Evolutionary conservation across 2,888 invertebrate genomes (phyloP).

Genomic region (Ptychoptera albimana): DNA sequence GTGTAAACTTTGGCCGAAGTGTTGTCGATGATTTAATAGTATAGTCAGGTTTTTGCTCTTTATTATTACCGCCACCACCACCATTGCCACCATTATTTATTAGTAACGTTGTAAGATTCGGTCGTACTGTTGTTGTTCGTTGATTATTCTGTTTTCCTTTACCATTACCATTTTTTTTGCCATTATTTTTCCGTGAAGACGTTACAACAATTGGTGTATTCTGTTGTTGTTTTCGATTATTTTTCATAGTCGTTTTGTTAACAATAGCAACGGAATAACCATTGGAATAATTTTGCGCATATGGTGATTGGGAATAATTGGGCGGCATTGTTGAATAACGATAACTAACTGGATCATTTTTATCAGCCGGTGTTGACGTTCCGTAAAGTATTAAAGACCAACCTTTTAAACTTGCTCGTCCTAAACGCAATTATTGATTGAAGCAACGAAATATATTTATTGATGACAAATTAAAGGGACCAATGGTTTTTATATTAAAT

Average conservation of each 20-base stretch:
- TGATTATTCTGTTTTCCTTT: slow-evolving; percentile 7
- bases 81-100: slow-evolving; percentile 2
- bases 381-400: slow-evolving; percentile 92
- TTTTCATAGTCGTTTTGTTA: slow-evolving; percentile 3
- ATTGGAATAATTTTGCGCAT: slow-evolving; percentile 14
- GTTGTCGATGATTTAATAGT: slow-evolving; percentile 6
- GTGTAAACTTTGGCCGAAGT: slow-evolving; percentile 6
- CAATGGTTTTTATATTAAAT: too few relatives aligned
- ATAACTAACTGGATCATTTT: slow-evolving; percentile 41
- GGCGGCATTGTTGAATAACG: slow-evolving; percentile 15
- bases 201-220: not conserved
- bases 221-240: slow-evolving; percentile 15
- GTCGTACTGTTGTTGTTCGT: slow-evolving; percentile 3
- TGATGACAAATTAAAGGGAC: too few relatives aligned
- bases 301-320: slow-evolving; percentile 15
- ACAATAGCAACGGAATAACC: slow-evolving; percentile 3
- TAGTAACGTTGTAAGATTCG: slow-evolving; percentile 1
- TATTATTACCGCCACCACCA: not conserved
- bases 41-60: too few relatives aligned
- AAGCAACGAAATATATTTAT: too few relatives aligned
- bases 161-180: slow-evolving; percentile 10
- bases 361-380: slow-evolving; percentile 48
- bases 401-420: slow-evolving; percentile 76
- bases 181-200: slow-evolving; percentile 6
- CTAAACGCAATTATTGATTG: slow-evolving; percentile 30